Conservation (phyloP, 1,140 invertebrate genomes). For the Ctenoplectra terminalis region DNA sequence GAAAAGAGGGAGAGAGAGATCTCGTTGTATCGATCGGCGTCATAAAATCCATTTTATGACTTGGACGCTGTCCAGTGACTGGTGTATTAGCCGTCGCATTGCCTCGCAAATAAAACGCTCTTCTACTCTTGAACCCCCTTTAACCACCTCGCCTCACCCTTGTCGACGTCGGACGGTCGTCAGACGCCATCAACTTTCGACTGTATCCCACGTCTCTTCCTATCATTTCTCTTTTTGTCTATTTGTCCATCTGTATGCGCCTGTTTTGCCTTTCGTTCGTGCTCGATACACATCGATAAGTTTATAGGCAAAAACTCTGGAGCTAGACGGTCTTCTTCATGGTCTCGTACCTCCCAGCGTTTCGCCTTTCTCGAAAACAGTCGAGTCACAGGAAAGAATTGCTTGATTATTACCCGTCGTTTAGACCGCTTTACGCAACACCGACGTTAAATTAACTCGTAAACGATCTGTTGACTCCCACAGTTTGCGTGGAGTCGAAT, state of each 20-base stretch:
- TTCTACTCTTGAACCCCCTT: slow-evolving; percentile 76
- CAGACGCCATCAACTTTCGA: slow-evolving; percentile 71
- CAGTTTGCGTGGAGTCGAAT: too few species aligned
- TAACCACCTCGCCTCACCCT: slow-evolving; percentile 67
- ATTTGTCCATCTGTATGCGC: slow-evolving; percentile 27
- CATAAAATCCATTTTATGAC: slow-evolving; percentile 83
- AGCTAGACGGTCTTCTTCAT: slow-evolving; percentile 51
- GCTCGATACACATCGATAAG: slow-evolving; percentile 53
- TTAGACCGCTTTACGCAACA: too few species aligned
- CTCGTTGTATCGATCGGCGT: slow-evolving; percentile 81
- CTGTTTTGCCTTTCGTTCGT: slow-evolving; percentile 29
- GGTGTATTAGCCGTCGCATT: slow-evolving; percentile 81
- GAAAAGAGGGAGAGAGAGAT: slow-evolving; percentile 74
- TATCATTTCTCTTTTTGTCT: slow-evolving; percentile 27
- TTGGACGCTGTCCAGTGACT: slow-evolving; percentile 83
- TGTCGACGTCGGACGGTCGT: slow-evolving; percentile 65
- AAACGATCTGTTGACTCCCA: too few species aligned
- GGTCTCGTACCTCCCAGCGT: slow-evolving; percentile 37
- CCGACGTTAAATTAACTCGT: neutral
- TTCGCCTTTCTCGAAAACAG: slow-evolving; percentile 7
- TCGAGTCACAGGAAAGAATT: slow-evolving; percentile 19
- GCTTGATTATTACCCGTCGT: slow-evolving; percentile 25
- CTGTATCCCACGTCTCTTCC: slow-evolving; percentile 55
- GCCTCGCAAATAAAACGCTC: slow-evolving; percentile 78
- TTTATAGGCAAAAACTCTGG: slow-evolving; percentile 58